Percentiles rank a stretch among this genome's conserved stretches.
Conservation (phyloP, 2,113 vertebrate species). For the Okapia johnstoni region DNA sequence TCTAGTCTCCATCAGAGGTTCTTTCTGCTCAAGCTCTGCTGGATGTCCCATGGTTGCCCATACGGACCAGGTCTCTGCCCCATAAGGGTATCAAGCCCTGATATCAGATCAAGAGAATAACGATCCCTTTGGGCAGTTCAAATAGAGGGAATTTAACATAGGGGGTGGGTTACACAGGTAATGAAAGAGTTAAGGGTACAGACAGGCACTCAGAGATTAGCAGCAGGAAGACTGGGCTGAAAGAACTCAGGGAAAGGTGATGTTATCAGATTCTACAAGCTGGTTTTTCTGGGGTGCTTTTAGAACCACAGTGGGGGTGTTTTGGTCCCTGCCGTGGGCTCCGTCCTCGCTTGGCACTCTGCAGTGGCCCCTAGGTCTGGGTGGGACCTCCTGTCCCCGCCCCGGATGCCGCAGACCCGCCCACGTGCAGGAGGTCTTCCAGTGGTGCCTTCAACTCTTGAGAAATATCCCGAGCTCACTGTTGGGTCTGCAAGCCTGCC, state of each 20-base stretch:
- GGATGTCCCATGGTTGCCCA: background rate
- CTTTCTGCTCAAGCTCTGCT: background rate
- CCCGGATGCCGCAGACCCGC: constrained; percentile 75
- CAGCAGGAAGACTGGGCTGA: background rate
- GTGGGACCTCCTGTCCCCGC: constrained; percentile 57
- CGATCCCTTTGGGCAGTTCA: background rate
- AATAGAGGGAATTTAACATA: background rate
- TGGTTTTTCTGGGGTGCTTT: background rate
- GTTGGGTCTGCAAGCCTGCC: rapidly evolving
- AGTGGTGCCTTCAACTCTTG: constrained; percentile 84
- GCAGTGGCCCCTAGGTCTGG: constrained; percentile 8
- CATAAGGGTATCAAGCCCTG: background rate
- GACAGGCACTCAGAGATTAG: background rate
- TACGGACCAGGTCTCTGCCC: background rate
- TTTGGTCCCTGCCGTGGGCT: constrained; percentile 72
- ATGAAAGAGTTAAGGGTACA: background rate
- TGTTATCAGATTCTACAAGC: background rate
- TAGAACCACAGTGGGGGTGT: constrained; percentile 2
- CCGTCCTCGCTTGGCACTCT: constrained; percentile 76
- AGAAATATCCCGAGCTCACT: constrained; percentile 67
- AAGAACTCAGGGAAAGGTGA: background rate
- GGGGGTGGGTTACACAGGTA: rapidly evolving
- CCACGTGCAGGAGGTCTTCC: constrained; percentile 87
- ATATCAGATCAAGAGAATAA: background rate
- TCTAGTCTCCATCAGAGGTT: background rate